Base-by-base conservation (phyloP, 2,797 vertebrate genomes). In the Eulemur albifrons region DNA sequence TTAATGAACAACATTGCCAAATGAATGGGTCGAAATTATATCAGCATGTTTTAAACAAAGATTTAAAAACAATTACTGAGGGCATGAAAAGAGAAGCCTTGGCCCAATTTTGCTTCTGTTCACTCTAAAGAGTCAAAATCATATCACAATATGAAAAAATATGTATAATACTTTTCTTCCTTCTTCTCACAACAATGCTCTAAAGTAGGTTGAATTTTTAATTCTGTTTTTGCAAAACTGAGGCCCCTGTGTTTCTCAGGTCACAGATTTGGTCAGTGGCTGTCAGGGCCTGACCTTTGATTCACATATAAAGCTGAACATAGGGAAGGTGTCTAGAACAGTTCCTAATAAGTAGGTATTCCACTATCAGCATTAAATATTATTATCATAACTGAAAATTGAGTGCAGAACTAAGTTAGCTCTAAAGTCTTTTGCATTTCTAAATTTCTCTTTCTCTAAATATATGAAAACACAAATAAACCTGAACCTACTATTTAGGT, bases 1-100 rank as follows among this genome's bases (percentile, higher is more conserved):
- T 95, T 98, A 98, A 97, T 96, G 93, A 98, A 82, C 80, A 97
- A 95, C 95, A 95, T 82, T 95, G 92, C 80, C 80, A 96, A 97
- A 96, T 76, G 75, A 92, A 25, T 57, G 81, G 94, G 90, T 77
- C 97, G 82, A 96, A 95, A 97, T 54, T 63, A 87, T 94, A 96
- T 45, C 38, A 63, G 32, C 6, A 21, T 7, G 25, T 70, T 79
- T 69, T 27, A 73, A 84, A 23, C 13, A 93, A 85, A 61, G 8
- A 81, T 21, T 72, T 87, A 11, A 65, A 92, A 84, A 45, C 10
- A n/a, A 52, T 50, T 50, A 3, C 10, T 50, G 7, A 32, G n/a
- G 35, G 48, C 23, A 25, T 13, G 18, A 35, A 35, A 54, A 77
- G 7, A 35, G n/a, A 52, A 50, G 73, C 11, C 11, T 30, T 14